These are phyloP conservation scores for Pterophyllum scalare DNA, from an alignment of 2,113 vertebrate genomes.

Conservation along the genomic window DNA sequence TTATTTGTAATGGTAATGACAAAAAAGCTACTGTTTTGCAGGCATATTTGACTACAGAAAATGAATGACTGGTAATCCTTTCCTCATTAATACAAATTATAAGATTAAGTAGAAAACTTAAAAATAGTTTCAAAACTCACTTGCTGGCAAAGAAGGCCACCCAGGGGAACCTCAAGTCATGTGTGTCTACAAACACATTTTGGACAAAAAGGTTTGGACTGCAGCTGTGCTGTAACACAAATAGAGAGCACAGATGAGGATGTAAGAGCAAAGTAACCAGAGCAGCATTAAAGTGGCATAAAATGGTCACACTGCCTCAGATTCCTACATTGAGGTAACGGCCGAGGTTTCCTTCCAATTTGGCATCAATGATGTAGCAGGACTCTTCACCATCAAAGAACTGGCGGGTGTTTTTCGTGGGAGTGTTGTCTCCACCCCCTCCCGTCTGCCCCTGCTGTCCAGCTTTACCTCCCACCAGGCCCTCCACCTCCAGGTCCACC, in stretches of 20 bases:
- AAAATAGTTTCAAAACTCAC: conserved; percentile 75
- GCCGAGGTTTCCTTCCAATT: conserved; percentile 95
- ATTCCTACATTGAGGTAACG: conserved; percentile 93
- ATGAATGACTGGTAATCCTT: not conserved
- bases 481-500: conserved; percentile 66
- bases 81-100: no score
- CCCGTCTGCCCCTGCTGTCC: conserved; percentile 65
- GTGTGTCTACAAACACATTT: conserved; percentile 98
- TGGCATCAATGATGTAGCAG: conserved; percentile 98
- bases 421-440: conserved; percentile 79
- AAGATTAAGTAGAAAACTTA: no score
- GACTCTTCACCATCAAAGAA: conserved; percentile 97
- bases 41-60: not conserved
- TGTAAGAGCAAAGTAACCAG: not conserved
- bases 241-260: not conserved
- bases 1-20: not conserved
- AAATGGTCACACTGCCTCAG: not conserved
- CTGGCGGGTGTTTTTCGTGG: conserved; percentile 86
- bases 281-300: not conserved
- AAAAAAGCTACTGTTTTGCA: not conserved
- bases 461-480: conserved; percentile 49
- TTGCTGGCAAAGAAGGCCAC: conserved; percentile 99
- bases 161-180: conserved; percentile 97
- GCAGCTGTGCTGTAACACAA: conserved; percentile 89
- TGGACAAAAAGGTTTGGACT: conserved; percentile 98